phyloP scores from a whole-genome alignment of 2,113 vertebrate genomes.

The Arvicanthis niloticus region DNA sequence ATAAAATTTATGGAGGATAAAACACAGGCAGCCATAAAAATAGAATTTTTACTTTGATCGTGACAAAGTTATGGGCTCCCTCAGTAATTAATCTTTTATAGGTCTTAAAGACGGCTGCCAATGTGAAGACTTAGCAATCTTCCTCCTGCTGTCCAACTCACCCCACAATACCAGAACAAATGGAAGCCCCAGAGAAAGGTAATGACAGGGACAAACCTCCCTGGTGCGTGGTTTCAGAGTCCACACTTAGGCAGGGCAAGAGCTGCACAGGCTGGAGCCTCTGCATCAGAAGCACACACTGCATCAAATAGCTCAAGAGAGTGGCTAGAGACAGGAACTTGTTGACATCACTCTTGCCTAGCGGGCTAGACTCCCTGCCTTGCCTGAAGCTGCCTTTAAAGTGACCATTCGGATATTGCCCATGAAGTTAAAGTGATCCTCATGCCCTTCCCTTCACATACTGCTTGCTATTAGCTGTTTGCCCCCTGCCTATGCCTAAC shows the following conservation, averaged over 20 bases:
- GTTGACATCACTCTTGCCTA: neutral
- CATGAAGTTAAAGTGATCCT: neutral
- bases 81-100: constrained; percentile 82
- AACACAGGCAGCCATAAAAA: constrained; percentile 82
- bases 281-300: neutral
- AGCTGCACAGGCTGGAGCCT: too few relatives aligned
- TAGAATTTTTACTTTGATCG: constrained; percentile 80
- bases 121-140: constrained; percentile 26
- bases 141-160: constrained; percentile 4
- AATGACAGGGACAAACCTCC: neutral
- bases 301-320: neutral
- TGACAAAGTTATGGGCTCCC: constrained; percentile 78
- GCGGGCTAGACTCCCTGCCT: too few relatives aligned
- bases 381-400: neutral
- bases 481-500: neutral
- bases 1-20: constrained; percentile 85
- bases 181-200: neutral
- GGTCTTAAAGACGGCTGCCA: constrained; percentile 78
- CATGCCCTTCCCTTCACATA: too few relatives aligned
- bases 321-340: neutral
- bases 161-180: constrained; percentile 42
- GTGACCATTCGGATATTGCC: neutral
- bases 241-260: neutral
- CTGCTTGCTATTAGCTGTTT: neutral
- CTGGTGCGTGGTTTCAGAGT: neutral